A percentile compares a stretch with the other conserved stretches of the same genome.
phyloP scores from a whole-genome alignment of 2,888 invertebrate genomes.

The Didymodactylos carnosus region DNA sequence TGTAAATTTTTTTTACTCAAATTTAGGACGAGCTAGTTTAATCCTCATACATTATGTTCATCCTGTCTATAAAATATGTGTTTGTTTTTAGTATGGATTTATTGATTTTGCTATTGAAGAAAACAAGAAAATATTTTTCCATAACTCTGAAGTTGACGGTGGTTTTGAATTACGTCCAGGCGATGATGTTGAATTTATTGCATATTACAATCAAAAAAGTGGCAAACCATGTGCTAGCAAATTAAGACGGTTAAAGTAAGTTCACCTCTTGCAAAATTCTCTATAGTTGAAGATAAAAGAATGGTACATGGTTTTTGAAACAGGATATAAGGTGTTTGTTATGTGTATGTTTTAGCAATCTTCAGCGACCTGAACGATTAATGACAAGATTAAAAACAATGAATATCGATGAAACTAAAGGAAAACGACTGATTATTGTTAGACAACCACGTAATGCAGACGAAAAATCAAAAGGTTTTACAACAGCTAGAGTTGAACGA shows the following conservation, averaged over 20 bases:
- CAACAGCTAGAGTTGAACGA: neutral
- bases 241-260: neutral
- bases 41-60: too few species aligned
- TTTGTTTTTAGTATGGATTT: neutral
- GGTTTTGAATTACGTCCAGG: neutral
- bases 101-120: conserved; percentile 10
- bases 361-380: conserved; percentile 11
- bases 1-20: neutral
- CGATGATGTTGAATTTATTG: conserved; percentile 12
- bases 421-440: conserved; percentile 5
- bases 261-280: neutral
- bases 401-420: conserved; percentile 7
- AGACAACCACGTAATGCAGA: conserved; percentile 10
- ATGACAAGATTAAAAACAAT: conserved; percentile 2
- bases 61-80: too few species aligned
- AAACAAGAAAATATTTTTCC: conserved; percentile 9
- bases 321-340: too few species aligned
- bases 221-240: conserved; percentile 7
- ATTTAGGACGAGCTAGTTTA: too few species aligned
- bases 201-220: neutral
- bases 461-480: conserved; percentile 10
- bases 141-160: conserved; percentile 1
- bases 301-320: too few species aligned
- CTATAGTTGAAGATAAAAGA: too few species aligned
- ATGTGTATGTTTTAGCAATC: neutral